Conservation (phyloP, 2,888 invertebrate genomes). For the Zelleria hepariella region DNA sequence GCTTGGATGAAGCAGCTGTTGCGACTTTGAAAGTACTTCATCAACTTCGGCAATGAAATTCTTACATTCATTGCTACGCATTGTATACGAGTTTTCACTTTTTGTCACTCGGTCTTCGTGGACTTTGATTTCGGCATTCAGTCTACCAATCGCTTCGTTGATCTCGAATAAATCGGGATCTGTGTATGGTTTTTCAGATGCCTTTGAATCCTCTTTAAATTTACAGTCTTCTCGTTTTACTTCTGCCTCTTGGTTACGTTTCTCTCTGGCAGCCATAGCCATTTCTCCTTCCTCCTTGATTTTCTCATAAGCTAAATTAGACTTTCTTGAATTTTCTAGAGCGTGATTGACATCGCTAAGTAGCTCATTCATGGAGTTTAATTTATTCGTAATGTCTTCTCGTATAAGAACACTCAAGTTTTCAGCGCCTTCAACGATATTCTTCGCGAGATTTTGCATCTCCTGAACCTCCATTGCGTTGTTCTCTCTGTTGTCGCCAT, state of each 20-base stretch:
- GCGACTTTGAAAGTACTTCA: slow-evolving; percentile 46
- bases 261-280: slow-evolving; percentile 10
- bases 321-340: slow-evolving; percentile 53
- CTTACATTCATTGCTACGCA: slow-evolving; percentile 49
- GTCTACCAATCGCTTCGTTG: slow-evolving; percentile 41
- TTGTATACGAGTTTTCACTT: slow-evolving; percentile 44
- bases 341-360: slow-evolving; percentile 58
- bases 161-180: slow-evolving; percentile 52
- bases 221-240: background rate
- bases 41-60: slow-evolving; percentile 57
- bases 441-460: slow-evolving; percentile 52
- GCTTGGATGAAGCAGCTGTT: slow-evolving; percentile 45
- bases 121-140: slow-evolving; percentile 45
- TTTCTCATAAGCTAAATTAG: slow-evolving; percentile 48
- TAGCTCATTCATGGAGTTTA: slow-evolving; percentile 62
- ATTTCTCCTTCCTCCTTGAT: slow-evolving; percentile 39
- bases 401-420: slow-evolving; percentile 54
- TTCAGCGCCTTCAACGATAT: slow-evolving; percentile 59
- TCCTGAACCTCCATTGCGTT: slow-evolving; percentile 49
- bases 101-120: slow-evolving; percentile 52
- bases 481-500: slow-evolving; percentile 33
- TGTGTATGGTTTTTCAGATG: slow-evolving; percentile 20
- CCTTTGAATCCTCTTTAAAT: background rate
- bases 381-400: slow-evolving; percentile 62
- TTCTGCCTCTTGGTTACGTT: background rate